Evolutionary conservation across 35 echinoderm and acorn worm genomes (phyloP).

Genomic region (Apostichopus californicus): DNA sequence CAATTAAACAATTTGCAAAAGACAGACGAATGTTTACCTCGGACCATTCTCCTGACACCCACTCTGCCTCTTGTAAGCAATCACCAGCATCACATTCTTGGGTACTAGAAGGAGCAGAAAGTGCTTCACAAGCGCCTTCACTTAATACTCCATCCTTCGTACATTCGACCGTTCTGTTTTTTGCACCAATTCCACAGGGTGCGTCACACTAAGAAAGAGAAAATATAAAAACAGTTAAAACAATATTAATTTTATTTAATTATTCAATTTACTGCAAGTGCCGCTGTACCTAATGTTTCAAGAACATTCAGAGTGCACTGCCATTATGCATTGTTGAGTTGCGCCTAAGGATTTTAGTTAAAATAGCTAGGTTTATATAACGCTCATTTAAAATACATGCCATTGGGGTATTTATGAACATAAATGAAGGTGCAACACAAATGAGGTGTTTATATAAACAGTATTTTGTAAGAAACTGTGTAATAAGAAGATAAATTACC

Average conservation of each 20-base stretch:
- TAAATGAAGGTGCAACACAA: too few species aligned
- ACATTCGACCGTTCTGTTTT: background rate
- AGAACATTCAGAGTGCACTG: too few species aligned
- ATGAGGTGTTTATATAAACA: too few species aligned
- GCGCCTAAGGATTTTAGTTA: too few species aligned
- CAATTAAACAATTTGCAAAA: too few species aligned
- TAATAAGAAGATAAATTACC: background rate
- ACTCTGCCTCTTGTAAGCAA: background rate
- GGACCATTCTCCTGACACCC: constrained; percentile 13
- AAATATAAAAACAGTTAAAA: background rate
- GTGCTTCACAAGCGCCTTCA: background rate
- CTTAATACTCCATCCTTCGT: background rate
- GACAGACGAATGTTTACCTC: background rate
- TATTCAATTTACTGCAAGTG: too few species aligned
- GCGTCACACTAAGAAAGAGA: constrained; percentile 21
- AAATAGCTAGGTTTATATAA: too few species aligned
- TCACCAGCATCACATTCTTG: constrained; percentile 24
- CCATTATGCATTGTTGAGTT: too few species aligned
- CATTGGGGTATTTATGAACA: too few species aligned
- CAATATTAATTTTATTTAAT: too few species aligned
- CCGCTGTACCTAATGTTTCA: too few species aligned
- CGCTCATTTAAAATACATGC: too few species aligned
- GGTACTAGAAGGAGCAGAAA: background rate
- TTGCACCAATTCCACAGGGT: background rate
- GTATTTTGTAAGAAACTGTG: background rate